Percentiles rank a stretch among this genome's conserved stretches.
Conservation (phyloP, 2,888 invertebrate genomes). For the Congeria kusceri region DNA sequence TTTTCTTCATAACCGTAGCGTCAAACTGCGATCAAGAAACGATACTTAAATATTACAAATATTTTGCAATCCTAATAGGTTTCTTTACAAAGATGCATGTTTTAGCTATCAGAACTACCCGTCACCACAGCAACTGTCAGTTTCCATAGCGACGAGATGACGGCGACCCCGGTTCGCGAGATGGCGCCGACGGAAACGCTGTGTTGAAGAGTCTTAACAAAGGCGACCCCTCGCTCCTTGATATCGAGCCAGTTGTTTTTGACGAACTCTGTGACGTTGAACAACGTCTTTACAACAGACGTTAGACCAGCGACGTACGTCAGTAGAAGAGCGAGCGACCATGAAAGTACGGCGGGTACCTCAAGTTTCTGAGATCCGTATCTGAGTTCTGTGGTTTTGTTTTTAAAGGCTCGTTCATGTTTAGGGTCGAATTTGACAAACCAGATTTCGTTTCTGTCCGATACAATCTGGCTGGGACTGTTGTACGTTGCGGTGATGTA, state of each 20-base stretch:
- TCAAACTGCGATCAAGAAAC: too few species aligned
- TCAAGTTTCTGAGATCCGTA: slow-evolving; percentile 24
- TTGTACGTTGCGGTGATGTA: slow-evolving; percentile 54
- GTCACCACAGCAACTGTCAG: slow-evolving; percentile 19
- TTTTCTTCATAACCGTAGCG: too few species aligned
- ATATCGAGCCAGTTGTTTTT: slow-evolving; percentile 22
- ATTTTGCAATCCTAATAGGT: too few species aligned
- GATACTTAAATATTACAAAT: too few species aligned
- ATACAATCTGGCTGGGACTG: slow-evolving; percentile 48
- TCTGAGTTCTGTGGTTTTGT: slow-evolving; percentile 13
- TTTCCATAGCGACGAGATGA: slow-evolving; percentile 8
- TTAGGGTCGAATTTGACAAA: slow-evolving; percentile 40
- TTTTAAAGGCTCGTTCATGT: not conserved
- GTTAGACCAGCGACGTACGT: slow-evolving; percentile 17
- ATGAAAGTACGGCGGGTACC: slow-evolving; percentile 19
- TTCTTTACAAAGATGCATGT: too few species aligned
- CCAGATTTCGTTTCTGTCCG: slow-evolving; percentile 49
- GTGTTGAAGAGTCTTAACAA: slow-evolving; percentile 8
- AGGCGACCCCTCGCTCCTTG: not conserved
- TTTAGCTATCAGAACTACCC: not conserved
- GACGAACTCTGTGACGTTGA: not conserved
- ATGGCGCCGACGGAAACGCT: slow-evolving; percentile 19
- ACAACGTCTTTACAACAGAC: not conserved
- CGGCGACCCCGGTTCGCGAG: not conserved
- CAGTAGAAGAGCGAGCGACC: slow-evolving; percentile 9